These are phyloP conservation scores for Crenichthys baileyi DNA, from an alignment of 2,797 vertebrate species.

Conservation along the genomic window DNA sequence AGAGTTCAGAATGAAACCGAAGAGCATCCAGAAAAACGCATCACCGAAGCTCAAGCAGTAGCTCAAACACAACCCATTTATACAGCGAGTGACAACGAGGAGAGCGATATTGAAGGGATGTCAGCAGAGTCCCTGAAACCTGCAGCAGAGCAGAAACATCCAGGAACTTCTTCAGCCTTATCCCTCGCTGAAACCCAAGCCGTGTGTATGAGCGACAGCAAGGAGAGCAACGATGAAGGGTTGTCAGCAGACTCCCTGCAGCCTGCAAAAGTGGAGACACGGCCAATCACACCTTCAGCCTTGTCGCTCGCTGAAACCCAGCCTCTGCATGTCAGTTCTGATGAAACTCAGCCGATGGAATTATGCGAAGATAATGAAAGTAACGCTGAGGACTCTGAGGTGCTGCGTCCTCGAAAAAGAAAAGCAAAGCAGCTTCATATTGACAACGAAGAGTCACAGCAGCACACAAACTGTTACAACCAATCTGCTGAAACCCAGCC, in stretches of 20 bases:
- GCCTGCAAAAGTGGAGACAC: constrained; percentile 34
- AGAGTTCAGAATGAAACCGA: constrained; percentile 21
- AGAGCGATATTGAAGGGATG: constrained; percentile 41
- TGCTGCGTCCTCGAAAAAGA: constrained; percentile 14
- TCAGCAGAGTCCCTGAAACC: neutral
- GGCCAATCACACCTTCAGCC: constrained; percentile 1
- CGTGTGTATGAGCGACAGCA: constrained; percentile 28
- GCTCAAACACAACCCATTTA: constrained; percentile 58
- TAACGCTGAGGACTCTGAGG: constrained; percentile 3
- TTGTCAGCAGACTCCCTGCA: neutral
- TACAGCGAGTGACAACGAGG: constrained; percentile 33
- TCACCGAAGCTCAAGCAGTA: constrained; percentile 9
- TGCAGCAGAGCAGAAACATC: constrained; percentile 36
- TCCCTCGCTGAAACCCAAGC: constrained; percentile 43
- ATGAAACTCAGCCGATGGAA: constrained; percentile 32
- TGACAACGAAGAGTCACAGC: constrained; percentile 35
- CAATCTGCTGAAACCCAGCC: constrained; percentile 36
- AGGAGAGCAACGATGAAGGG: constrained; percentile 51
- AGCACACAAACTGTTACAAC: neutral
- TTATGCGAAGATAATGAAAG: constrained; percentile 35
- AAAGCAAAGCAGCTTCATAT: constrained; percentile 22
- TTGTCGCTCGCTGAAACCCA: constrained; percentile 30
- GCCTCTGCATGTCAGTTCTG: constrained; percentile 26
- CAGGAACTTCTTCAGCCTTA: neutral
- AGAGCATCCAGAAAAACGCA: constrained; percentile 9